Base-by-base conservation (phyloP, 92 coral and sea anemone species). In the Parazoanthus atlanticus region DNA sequence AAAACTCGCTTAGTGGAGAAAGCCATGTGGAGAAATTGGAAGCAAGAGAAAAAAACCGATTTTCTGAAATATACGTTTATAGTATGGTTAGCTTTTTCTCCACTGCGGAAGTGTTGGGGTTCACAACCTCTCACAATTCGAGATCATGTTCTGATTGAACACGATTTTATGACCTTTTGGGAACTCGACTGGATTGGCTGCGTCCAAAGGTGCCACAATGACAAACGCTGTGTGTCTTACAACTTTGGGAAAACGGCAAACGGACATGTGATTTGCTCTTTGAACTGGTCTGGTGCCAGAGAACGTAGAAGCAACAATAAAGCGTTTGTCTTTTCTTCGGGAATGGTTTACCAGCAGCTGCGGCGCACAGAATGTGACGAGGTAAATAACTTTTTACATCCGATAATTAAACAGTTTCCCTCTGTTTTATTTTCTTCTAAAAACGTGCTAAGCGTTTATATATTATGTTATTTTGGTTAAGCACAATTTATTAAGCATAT, bases 311-410 rank as follows among this genome's bases (percentile, higher is more conserved):
- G 21, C 30, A 77, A 36, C 16, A 46, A 41, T 4, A 38, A 25
- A 77, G 5, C 17, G 33, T 46, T 77, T 77, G 61, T 77, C 29
- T 77, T 36, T 77, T 77, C 81, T 21, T 26, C 28, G 12, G 81
- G 81, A 77, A 77, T 43, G 56, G 58, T 77, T 77, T 40, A 77
- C 36, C 81, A 77, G 81, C 81, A 77, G 32, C 81, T 77, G 54
- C 6, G 21, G 29, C 23, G 9, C 81, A 38, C 49, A 41, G 81
- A 77, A 41, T 77, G 81, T 26, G 17, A 36, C 28, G 25, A 77
- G 81, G 81, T 77, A 43, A 38, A 69, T 26, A 13, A 2, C 16
- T 2, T 69, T 29, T 69, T n/a, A 69, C 16, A n/a, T 69, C 74
- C 15, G 74, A 10, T 26, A 69, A 8, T n/a, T 25, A 25, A 25